These are phyloP conservation scores for Pachyramphus minor DNA, from an alignment of 2,113 vertebrate species.

Conservation along the genomic window DNA sequence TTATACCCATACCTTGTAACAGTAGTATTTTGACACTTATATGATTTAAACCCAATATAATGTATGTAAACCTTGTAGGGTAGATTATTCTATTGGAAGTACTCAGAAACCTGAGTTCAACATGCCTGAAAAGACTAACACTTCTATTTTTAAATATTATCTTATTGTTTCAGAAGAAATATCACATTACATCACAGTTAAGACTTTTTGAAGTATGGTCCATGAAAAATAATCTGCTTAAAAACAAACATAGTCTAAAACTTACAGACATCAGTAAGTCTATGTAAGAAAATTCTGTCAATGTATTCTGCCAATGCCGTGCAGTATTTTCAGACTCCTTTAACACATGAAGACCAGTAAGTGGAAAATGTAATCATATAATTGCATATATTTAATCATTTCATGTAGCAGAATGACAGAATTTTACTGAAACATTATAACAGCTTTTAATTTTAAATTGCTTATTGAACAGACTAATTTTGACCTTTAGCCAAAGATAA, in stretches of 20 bases:
- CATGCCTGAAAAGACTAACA: background rate
- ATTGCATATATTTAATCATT: background rate
- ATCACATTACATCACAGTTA: background rate
- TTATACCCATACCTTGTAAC: background rate
- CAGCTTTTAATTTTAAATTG: constrained; percentile 22
- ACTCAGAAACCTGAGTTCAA: background rate
- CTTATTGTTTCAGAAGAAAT: background rate
- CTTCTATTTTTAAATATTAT: background rate
- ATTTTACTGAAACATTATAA: background rate
- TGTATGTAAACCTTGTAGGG: background rate
- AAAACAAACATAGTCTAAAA: background rate
- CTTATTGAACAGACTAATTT: background rate
- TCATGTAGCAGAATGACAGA: background rate
- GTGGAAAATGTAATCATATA: background rate
- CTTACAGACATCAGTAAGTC: background rate
- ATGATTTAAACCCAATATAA: background rate
- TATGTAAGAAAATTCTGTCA: too few species aligned
- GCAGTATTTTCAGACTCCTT: background rate
- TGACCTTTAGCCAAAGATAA: constrained; percentile 21
- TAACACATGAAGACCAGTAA: background rate
- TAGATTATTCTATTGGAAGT: background rate
- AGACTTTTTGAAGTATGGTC: background rate
- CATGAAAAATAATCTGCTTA: background rate
- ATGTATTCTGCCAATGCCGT: background rate
- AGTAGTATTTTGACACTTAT: background rate